A percentile compares a stretch with the other conserved stretches of the same genome.
phyloP scores from a whole-genome alignment of 2,113 vertebrate species.

The Himantopus leucocephalus region DNA sequence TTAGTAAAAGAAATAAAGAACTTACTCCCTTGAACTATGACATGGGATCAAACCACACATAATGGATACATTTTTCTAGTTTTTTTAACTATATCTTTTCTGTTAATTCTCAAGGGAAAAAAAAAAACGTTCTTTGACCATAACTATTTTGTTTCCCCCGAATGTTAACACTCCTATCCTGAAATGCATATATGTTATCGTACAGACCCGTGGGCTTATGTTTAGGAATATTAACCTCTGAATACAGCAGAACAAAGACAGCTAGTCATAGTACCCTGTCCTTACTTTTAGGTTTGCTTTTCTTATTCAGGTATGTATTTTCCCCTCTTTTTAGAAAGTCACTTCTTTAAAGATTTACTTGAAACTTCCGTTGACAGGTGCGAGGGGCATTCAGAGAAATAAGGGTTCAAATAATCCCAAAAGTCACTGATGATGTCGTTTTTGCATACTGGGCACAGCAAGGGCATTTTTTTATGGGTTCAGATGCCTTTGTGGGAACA shows the following conservation, averaged over 20 bases:
- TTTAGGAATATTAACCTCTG: background rate
- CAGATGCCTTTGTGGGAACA: background rate
- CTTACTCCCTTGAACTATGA: background rate
- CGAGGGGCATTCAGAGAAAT: background rate
- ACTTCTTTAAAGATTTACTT: background rate
- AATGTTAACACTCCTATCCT: background rate
- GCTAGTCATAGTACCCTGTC: background rate
- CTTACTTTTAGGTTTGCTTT: background rate
- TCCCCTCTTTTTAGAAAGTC: background rate
- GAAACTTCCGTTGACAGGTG: background rate
- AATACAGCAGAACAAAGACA: background rate
- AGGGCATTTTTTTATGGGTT: background rate
- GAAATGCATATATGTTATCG: background rate
- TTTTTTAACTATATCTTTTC: background rate
- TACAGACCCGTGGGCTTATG: background rate
- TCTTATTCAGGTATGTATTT: background rate
- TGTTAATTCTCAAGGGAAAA: background rate
- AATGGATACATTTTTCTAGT: background rate
- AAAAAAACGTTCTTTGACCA: accelerated
- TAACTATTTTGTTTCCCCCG: accelerated
- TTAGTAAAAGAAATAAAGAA: background rate
- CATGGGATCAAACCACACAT: background rate
- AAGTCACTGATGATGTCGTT: background rate
- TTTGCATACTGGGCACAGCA: background rate
- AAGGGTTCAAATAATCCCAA: background rate